Evolutionary conservation across 2,888 invertebrate species (phyloP), one percentile per base, ranked within the genome.

Genomic region (Mamestra brassicae): DNA sequence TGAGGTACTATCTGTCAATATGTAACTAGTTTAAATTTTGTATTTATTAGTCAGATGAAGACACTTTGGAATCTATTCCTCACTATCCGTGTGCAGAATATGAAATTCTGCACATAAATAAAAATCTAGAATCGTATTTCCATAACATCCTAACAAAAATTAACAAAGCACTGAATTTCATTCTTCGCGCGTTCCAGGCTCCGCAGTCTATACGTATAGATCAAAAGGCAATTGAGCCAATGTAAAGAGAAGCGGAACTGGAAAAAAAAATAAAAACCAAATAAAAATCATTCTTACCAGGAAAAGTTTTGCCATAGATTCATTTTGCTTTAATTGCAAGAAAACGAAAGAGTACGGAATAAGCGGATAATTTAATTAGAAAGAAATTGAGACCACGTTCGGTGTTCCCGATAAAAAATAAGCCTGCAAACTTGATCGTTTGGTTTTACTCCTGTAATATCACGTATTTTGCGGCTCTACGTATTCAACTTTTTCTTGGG

Each of bases 281-380:
- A 74, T 68, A 74, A 84, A 77, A 76, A 82, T 71, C 62, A 63
- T 52, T 63, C 65, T 70, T 71, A 74, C 57, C 62, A 75, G 69
- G 66, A 75, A 86, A 79, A 83, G 50, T 78, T 84, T 70, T 61
- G 57, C 78, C 66, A 78, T 73, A 74, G 71, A 83, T 78, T 80
- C 60, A 80, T 83, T 80, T 80, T 85, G 74, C 71, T 86, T 83
- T 86, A 77, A 81, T 86, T 83, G 79, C 72, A 79, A 75, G 72
- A 83, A 80, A 81, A 78, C 71, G 81, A 85, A 85, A 65, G 76
- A 83, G 79, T 83, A 76, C 62, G 55, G 77, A 85, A 85, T 86
- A 78, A 86, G 81, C 74, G 85, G 78, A 83, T 87, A 87, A 87
- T 85, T 85, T 82, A 85, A 85, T 87, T 87, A 87, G 80, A 81